These are phyloP conservation scores for Anagyrus pseudococci DNA, from an alignment of 2,888 invertebrate genomes.

Conservation along the genomic window DNA sequence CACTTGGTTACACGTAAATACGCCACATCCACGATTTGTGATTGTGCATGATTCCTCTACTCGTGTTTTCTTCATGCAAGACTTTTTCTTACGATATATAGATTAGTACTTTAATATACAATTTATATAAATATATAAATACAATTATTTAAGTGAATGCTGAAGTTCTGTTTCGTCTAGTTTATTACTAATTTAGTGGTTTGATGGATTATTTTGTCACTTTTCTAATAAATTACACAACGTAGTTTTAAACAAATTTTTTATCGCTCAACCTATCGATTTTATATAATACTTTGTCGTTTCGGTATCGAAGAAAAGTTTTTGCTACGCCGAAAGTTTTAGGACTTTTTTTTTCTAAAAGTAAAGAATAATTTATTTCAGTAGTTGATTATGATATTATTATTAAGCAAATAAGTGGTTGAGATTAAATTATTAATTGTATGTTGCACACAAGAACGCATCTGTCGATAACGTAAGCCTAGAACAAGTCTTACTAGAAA, in stretches of 20 bases:
- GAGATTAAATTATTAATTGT: too few species aligned
- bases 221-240: neutral
- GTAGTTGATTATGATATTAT: too few species aligned
- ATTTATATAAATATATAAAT: slow-evolving; percentile 29
- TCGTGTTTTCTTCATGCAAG: slow-evolving; percentile 26
- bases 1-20: too few species aligned
- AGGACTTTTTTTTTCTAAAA: neutral
- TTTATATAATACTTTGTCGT: too few species aligned
- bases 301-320: too few species aligned
- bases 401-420: too few species aligned
- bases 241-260: neutral
- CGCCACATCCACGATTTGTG: too few species aligned
- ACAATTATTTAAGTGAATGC: slow-evolving; percentile 27
- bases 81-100: slow-evolving; percentile 28
- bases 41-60: slow-evolving; percentile 9
- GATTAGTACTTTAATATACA: slow-evolving; percentile 31
- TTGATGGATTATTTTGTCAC: neutral
- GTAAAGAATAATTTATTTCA: too few species aligned
- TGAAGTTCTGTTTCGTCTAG: slow-evolving; percentile 15
- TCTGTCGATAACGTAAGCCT: too few species aligned
- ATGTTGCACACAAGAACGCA: too few species aligned
- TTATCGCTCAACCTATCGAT: neutral
- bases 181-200: slow-evolving; percentile 20
- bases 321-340: too few species aligned
- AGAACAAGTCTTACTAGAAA: too few species aligned